Conservation (phyloP, 1,140 invertebrate genomes). For the Eumeta japonica region DNA sequence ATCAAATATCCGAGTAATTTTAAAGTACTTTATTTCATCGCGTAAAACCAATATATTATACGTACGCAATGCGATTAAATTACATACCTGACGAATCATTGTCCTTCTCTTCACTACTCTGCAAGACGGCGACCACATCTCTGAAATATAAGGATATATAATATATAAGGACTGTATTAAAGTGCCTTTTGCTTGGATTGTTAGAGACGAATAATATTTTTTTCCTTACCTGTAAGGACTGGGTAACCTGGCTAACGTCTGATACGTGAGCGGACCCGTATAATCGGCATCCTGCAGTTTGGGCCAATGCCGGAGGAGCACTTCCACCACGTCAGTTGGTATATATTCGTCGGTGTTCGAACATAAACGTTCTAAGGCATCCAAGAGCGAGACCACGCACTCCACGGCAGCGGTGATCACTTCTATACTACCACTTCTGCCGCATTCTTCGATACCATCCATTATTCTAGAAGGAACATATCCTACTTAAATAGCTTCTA, state of each 20-base stretch:
- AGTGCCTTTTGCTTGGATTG: neutral
- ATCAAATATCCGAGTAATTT: neutral
- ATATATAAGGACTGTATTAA: too few relatives aligned
- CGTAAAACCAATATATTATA: neutral
- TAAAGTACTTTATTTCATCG: too few relatives aligned
- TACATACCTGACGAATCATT: conserved; percentile 49
- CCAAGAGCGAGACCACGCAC: conserved; percentile 80
- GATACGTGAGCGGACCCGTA: conserved; percentile 78
- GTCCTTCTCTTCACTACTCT: conserved; percentile 47
- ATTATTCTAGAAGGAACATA: conserved; percentile 72
- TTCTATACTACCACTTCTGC: conserved; percentile 65
- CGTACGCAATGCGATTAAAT: neutral
- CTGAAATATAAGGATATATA: conserved; percentile 28
- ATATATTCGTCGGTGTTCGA: conserved; percentile 63
- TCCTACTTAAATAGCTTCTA: neutral
- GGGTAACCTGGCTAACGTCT: conserved; percentile 76
- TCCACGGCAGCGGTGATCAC: conserved; percentile 77
- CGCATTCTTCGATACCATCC: conserved; percentile 87
- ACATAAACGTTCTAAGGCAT: conserved; percentile 78
- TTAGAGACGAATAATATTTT: neutral
- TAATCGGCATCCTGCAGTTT: conserved; percentile 79
- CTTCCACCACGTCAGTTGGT: conserved; percentile 55
- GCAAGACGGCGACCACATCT: conserved; percentile 52
- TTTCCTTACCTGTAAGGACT: conserved; percentile 68
- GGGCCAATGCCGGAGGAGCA: conserved; percentile 72